phyloP scores from a whole-genome alignment of 2,797 vertebrate genomes.

The Aphelocoma californica region DNA sequence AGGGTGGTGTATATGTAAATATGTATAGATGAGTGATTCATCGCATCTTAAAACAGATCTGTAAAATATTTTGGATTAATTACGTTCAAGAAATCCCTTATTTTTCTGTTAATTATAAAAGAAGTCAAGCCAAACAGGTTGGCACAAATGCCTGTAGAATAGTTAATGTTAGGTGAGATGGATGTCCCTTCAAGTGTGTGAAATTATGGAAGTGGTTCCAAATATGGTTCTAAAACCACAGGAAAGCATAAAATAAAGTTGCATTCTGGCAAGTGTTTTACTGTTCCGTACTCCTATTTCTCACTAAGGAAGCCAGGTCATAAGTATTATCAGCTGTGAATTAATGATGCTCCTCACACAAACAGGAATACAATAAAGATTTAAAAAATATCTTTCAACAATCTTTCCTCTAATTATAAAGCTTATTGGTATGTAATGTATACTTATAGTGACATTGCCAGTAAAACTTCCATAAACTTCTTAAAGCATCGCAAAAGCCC shows the following conservation, averaged over 20 bases:
- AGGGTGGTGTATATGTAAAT: not conserved
- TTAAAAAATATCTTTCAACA: not conserved
- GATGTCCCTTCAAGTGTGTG: not conserved
- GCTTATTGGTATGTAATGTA: not conserved
- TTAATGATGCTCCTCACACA: not conserved
- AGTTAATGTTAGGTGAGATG: not conserved
- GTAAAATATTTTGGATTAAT: not conserved
- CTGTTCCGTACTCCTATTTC: not conserved
- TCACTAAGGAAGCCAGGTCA: not conserved
- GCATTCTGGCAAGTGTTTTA: not conserved
- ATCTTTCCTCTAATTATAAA: not conserved
- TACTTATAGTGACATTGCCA: not conserved
- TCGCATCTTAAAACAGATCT: not conserved
- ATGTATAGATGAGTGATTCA: not conserved
- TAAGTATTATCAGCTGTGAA: not conserved
- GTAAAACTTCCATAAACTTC: not conserved
- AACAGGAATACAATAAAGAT: not conserved
- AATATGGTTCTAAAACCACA: not conserved
- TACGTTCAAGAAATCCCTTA: not conserved
- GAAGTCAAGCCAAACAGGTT: not conserved
- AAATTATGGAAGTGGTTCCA: not conserved
- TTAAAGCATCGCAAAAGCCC: not conserved
- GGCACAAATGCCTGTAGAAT: not conserved
- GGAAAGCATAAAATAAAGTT: not conserved
- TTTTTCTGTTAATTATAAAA: not conserved